Evolutionary conservation across 2,113 vertebrate genomes (phyloP).

Genomic region (Apteryx mantelli): DNA sequence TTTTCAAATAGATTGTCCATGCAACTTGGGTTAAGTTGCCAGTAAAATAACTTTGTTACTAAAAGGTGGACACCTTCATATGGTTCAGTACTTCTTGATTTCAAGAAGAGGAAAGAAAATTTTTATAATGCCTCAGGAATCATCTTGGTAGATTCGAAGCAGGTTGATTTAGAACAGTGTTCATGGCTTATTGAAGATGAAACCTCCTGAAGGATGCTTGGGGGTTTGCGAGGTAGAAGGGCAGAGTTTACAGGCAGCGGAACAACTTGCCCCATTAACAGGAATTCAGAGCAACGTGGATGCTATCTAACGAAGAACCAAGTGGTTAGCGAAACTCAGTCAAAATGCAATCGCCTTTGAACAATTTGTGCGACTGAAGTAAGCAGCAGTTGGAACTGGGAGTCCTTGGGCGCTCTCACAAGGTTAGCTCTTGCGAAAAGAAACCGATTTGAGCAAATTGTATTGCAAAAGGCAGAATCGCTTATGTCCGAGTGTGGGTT

Average conservation of each 20-base stretch:
- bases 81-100: neutral
- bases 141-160: rapidly evolving
- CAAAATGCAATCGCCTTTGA: neutral
- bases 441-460: neutral
- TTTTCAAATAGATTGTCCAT: neutral
- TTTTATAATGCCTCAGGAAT: neutral
- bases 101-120: neutral
- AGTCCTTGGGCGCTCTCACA: neutral
- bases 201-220: neutral
- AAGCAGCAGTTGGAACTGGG: neutral
- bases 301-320: neutral
- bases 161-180: neutral
- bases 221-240: neutral
- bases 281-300: neutral
- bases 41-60: neutral
- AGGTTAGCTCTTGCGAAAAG: neutral
- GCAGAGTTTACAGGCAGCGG: neutral
- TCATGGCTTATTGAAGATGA: neutral
- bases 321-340: neutral
- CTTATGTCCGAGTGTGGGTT: neutral
- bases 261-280: neutral
- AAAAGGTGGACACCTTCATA: neutral
- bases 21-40: neutral
- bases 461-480: neutral
- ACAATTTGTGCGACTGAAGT: neutral